These are phyloP conservation scores for Acrocyrtus sp. DNA, from an alignment of 2,888 invertebrate genomes.

Conservation along the genomic window DNA sequence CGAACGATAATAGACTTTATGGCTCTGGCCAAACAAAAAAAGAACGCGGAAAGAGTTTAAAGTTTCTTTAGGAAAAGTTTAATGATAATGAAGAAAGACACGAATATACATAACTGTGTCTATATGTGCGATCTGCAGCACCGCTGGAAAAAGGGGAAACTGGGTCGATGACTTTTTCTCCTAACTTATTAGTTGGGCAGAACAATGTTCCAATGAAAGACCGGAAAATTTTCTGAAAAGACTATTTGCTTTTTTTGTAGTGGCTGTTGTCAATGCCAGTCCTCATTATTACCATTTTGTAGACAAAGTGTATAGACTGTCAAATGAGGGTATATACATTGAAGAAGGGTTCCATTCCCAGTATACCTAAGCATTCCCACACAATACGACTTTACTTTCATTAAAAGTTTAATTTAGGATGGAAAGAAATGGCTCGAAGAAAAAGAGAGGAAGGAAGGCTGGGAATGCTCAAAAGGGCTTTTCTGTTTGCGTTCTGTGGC, in stretches of 20 bases:
- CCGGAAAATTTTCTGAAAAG: too few relatives aligned
- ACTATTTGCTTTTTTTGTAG: too few relatives aligned
- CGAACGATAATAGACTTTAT: not conserved
- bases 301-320: not conserved
- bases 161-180: constrained; percentile 14
- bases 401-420: not conserved
- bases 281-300: too few relatives aligned
- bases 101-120: too few relatives aligned
- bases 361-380: constrained; percentile 6
- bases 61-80: not conserved
- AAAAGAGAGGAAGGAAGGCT: not conserved
- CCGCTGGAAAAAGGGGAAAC: constrained; percentile 10
- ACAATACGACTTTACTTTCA: not conserved
- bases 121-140: too few relatives aligned
- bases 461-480: not conserved
- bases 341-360: not conserved
- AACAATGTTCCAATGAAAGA: not conserved
- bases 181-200: not conserved
- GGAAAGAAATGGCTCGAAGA: not conserved
- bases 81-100: constrained; percentile 6
- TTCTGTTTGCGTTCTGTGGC: too few relatives aligned
- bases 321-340: not conserved
- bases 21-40: not conserved
- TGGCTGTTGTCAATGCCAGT: too few relatives aligned
- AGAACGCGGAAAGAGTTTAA: not conserved